Percentiles rank a stretch among this genome's conserved stretches.
These are phyloP conservation scores for Camelus dromedarius DNA, from an alignment of 2,113 vertebrate species.

Conservation along the genomic window DNA sequence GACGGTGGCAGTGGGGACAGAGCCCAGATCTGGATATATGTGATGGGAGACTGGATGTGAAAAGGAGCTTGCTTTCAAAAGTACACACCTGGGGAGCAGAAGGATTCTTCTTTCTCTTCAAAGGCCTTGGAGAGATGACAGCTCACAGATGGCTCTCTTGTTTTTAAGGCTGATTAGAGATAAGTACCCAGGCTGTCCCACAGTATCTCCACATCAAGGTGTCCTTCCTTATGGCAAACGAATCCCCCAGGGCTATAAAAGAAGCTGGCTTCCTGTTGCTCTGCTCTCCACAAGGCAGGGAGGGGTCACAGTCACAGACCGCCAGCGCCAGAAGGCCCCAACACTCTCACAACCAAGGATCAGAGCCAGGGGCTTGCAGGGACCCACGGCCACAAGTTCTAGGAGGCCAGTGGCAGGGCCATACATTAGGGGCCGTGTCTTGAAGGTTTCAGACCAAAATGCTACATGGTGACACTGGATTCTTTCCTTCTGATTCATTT, in stretches of 20 bases:
- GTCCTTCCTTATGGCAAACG: background rate
- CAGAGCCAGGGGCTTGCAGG: background rate
- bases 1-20: too few relatives aligned
- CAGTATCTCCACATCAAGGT: background rate
- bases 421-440: fast-evolving
- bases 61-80: background rate
- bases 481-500: background rate
- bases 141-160: background rate
- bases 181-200: background rate
- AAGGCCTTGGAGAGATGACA: background rate
- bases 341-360: fast-evolving
- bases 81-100: background rate
- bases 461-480: background rate
- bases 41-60: fast-evolving
- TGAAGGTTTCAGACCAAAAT: background rate
- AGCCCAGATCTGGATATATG: fast-evolving
- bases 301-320: background rate
- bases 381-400: fast-evolving
- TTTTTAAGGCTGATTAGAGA: background rate
- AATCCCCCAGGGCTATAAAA: background rate
- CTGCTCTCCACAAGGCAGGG: background rate
- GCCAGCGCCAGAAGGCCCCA: background rate
- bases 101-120: background rate
- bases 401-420: background rate
- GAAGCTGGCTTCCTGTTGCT: background rate